Evolutionary conservation across 23 tunicate species (phyloP), one percentile per base, ranked within the genome.

Genomic region (Diplosoma virens): DNA sequence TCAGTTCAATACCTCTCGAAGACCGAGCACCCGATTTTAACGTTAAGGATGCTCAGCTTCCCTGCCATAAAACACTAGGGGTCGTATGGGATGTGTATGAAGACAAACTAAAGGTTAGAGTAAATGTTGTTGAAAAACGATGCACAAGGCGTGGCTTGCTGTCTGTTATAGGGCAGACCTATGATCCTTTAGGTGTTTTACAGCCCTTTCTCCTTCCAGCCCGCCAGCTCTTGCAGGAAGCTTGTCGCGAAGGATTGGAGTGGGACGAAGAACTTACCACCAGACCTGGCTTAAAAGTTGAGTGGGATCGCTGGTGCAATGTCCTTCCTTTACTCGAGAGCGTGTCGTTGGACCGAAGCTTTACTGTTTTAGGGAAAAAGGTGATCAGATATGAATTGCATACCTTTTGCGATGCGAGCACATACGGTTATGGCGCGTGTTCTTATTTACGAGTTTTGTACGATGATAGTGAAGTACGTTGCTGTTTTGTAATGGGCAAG

Each of bases 331-430:
- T 28, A 27, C 37, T 63, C 11, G 70, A 30, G 20, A 14, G 30
- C 11, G 70, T 63, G 6, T 11, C 27, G n/a, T n/a, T 63, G 70
- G 36, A 3, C 16, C 9, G 70, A 63, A 25, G 70, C 37, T 16
- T 63, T 3, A 3, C n/a, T 16, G 3, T 6, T 6, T 29, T 6
- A 11, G 70, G 70, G 3, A 9, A 64, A n/a, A 26, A 63, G n/a
- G 9, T 63, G 9, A 16, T 20, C 6, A 63, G 36, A 27, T 6
- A 28, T n/a, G 35, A 63, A 30, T 36, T 63, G 7, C 70, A 63
- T n/a, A 63, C 70, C 70, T 63, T 63, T 30, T 16, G 35, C 16
- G 70, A 63, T 29, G 70, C 36, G 35, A 63, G 70, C 70, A 30
- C 70, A 14, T 5, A 3, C 9, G 70, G 70, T 30, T 63, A 63